Evolutionary conservation across 23 tunicate species (phyloP).

Genomic region (Ascidia mentula): DNA sequence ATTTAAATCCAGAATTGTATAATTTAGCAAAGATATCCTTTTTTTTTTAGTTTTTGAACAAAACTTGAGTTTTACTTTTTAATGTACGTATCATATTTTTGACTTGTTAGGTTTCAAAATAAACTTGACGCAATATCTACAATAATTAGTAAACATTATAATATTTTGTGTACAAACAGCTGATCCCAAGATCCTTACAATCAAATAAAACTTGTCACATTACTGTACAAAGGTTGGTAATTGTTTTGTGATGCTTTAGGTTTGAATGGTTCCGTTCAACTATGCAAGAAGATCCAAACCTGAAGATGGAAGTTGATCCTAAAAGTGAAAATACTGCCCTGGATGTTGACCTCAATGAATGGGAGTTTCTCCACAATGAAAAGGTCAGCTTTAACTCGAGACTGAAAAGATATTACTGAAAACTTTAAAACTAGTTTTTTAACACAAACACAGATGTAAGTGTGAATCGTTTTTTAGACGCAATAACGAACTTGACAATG

Average conservation of each 20-base stretch:
- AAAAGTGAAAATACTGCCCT: not conserved
- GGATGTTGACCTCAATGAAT: not conserved
- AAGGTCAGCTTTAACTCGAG: not conserved
- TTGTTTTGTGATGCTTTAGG: not conserved
- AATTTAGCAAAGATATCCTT: too few relatives aligned
- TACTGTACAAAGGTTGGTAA: not conserved
- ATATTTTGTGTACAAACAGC: too few relatives aligned
- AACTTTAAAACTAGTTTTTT: too few relatives aligned
- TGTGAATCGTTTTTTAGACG: too few relatives aligned
- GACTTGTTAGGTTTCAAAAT: too few relatives aligned
- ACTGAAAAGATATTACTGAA: too few relatives aligned
- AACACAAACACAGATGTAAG: too few relatives aligned
- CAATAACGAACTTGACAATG: too few relatives aligned
- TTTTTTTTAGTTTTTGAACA: not conserved
- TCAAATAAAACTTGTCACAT: not conserved
- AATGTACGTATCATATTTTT: too few relatives aligned
- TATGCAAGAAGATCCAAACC: not conserved
- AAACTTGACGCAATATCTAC: too few relatives aligned
- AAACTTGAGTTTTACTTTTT: not conserved
- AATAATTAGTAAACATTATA: too few relatives aligned
- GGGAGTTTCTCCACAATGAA: not conserved
- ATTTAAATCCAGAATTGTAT: not conserved
- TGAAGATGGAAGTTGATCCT: not conserved
- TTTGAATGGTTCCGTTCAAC: not conserved
- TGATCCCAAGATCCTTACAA: too few relatives aligned